phyloP scores from a whole-genome alignment of 2,113 vertebrate genomes.

The Pangasianodon gigas region DNA sequence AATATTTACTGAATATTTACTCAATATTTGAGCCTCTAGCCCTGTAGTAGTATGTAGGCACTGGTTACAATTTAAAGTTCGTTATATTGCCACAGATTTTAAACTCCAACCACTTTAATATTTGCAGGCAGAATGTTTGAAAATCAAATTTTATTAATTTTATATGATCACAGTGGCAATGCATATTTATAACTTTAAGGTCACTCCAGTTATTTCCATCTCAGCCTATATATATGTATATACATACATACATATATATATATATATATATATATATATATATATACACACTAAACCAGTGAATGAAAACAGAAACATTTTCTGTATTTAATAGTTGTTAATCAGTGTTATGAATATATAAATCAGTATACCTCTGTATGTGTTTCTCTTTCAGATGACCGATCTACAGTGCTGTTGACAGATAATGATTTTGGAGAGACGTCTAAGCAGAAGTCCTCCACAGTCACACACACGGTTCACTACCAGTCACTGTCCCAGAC shows the following conservation, averaged over 20 bases:
- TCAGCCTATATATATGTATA: background rate
- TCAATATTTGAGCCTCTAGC: too few relatives aligned
- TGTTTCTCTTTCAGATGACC: constrained; percentile 79
- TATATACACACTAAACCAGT: background rate
- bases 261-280: too few relatives aligned
- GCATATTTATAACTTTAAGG: background rate
- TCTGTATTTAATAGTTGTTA: background rate
- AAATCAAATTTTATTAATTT: background rate
- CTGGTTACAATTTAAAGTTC: too few relatives aligned
- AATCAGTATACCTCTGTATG: background rate
- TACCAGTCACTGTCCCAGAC: constrained; percentile 98
- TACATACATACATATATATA: too few relatives aligned
- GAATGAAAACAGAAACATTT: background rate
- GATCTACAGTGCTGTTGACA: constrained; percentile 92
- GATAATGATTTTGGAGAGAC: constrained; percentile 97
- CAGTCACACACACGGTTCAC: constrained; percentile 96
- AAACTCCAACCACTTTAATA: too few relatives aligned
- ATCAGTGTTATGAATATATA: background rate
- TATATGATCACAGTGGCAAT: background rate
- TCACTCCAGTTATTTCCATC: background rate
- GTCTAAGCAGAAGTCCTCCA: constrained; percentile 94
- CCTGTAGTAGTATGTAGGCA: too few relatives aligned
- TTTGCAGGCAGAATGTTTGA: background rate
- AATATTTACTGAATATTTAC: too few relatives aligned
- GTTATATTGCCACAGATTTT: too few relatives aligned